Evolutionary conservation across 2,113 vertebrate genomes (phyloP), one percentile per base, ranked within the genome.

Genomic region (Phasianus colchicus): DNA sequence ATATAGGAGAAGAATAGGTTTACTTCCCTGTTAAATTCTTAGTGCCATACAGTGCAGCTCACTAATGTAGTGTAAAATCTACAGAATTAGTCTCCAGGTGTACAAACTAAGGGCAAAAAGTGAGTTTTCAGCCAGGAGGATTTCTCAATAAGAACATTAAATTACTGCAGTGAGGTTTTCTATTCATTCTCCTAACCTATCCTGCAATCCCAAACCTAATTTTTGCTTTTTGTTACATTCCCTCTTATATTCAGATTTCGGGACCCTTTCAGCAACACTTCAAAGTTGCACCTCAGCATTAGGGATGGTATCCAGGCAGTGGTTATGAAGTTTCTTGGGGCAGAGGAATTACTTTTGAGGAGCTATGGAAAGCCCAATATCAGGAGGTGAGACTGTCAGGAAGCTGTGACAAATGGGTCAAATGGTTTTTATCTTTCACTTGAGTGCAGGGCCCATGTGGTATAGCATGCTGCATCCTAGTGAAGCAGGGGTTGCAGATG

Each of bases 11-110:
- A 63, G 74, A 90, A 77, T 11, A 76, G 78, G 89, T 75, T 77
- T 74, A 76, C 61, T 65, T 89, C 78, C 84, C 83, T 65, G 47
- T 76, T 64, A 55, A 83, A 90, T 64, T 94, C 83, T 90, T 73
- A 71, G 29, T 54, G 50, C 32, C 94, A 58, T 27, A 83, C 57
- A 15, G 29, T 32, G 69, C 70, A 83, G n/a, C 36, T 58, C 83
- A 40, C 78, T 86, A 79, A 71, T 11, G 10, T 57, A 78, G 27
- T 54, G 91, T 45, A 78, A 92, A 88, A 89, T 42, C 32, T 52
- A 27, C 40, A 78, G 89, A 96, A 92, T 96, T 96, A 96, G 93
- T 95, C 87, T 95, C 91, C 67, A 70, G 87, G 89, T 75, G 1
- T 83, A 66, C 55, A 91, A 94, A 90, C 34, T 63, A 36, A 82